Conservation (phyloP, 2,888 invertebrate genomes). For the Spatulosminthurus flaviceps region DNA sequence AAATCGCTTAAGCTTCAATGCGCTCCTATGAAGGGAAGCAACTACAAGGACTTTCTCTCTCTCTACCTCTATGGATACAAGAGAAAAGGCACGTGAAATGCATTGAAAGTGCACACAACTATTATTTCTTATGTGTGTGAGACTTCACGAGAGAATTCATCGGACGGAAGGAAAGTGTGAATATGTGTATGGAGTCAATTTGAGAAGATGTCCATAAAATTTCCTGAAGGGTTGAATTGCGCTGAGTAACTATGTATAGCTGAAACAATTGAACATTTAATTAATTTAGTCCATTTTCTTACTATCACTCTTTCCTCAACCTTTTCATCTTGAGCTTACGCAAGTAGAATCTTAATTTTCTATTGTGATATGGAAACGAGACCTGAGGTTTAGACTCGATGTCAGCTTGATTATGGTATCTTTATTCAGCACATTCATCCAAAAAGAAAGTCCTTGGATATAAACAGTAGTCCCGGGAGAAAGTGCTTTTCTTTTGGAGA, state of each 20-base stretch:
- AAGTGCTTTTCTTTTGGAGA: neutral
- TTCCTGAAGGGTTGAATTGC: neutral
- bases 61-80: no score
- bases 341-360: neutral
- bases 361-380: conserved; percentile 2
- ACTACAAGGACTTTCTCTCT: neutral
- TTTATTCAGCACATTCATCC: neutral
- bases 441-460: neutral
- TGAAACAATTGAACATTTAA: neutral
- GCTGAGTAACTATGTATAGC: neutral
- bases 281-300: neutral
- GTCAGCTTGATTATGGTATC: neutral
- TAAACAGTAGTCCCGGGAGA: neutral
- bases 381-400: neutral
- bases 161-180: no score
- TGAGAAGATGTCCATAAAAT: no score
- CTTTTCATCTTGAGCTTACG: neutral
- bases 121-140: no score
- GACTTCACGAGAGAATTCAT: no score
- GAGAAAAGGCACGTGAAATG: no score
- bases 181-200: no score
- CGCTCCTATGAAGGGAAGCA: neutral
- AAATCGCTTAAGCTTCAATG: neutral
- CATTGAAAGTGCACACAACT: no score
- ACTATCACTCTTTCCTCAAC: neutral